phyloP scores from a whole-genome alignment of 2,113 vertebrate species.

The Polypterus bichir region DNA sequence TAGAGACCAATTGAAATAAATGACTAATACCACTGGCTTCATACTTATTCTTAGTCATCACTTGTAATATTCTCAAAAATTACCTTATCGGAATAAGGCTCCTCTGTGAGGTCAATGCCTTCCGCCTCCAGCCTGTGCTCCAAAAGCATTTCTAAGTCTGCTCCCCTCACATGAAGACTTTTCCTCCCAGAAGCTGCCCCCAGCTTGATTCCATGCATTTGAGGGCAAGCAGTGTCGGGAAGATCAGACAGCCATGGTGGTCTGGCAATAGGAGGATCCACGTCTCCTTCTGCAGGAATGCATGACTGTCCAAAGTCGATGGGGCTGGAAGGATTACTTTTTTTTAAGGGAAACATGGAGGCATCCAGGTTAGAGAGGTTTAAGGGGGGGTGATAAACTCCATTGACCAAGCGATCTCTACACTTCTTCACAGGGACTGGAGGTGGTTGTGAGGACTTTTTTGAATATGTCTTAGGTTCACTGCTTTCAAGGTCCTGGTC shows the following conservation, averaged over 20 bases:
- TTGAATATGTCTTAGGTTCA: constrained; percentile 54
- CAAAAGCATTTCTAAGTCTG: constrained; percentile 68
- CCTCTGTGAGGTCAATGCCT: constrained; percentile 86
- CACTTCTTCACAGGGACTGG: constrained; percentile 91
- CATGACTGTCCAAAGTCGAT: constrained; percentile 38
- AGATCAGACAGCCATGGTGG: constrained; percentile 67
- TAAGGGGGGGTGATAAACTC: constrained; percentile 50
- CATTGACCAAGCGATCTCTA: constrained; percentile 76
- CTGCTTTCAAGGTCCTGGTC: constrained; percentile 26
- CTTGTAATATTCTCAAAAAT: constrained; percentile 2
- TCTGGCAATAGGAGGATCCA: constrained; percentile 38
- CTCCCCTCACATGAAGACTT: constrained; percentile 57
- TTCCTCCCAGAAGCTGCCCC: constrained; percentile 57
- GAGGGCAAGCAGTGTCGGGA: constrained; percentile 48
- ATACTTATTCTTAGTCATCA: too few species aligned
- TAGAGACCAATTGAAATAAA: too few species aligned
- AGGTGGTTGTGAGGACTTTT: constrained; percentile 75
- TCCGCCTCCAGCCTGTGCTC: constrained; percentile 72
- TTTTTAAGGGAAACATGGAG: constrained; percentile 60
- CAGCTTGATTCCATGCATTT: constrained; percentile 67
- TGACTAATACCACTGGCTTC: too few species aligned
- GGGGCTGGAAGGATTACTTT: constrained; percentile 36
- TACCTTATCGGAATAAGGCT: constrained; percentile 96
- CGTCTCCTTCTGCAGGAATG: constrained; percentile 39
- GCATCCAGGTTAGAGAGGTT: constrained; percentile 46